These are phyloP conservation scores for Campopleginae sp. DNA, from an alignment of 2,888 invertebrate genomes.

Conservation along the genomic window DNA sequence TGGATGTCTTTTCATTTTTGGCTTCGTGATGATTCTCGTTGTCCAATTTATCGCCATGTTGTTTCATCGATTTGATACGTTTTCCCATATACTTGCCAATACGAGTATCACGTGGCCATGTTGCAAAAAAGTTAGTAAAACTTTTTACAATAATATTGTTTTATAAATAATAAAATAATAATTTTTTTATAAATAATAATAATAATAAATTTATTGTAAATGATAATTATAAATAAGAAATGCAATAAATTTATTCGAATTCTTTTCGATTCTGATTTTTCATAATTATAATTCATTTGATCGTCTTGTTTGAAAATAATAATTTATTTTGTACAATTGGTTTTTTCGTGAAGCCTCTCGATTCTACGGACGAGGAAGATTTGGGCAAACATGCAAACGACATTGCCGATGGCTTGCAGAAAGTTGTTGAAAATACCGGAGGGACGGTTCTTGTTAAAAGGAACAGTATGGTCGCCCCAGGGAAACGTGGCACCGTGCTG, in stretches of 20 bases:
- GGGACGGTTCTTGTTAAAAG: constrained; percentile 86
- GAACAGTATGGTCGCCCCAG: constrained; percentile 93
- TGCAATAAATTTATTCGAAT: neutral
- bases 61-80: constrained; percentile 87
- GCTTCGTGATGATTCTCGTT: constrained; percentile 86
- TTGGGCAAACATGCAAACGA: constrained; percentile 90
- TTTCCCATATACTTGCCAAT: constrained; percentile 91
- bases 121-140: constrained; percentile 89
- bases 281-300: neutral
- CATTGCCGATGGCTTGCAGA: constrained; percentile 94
- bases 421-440: constrained; percentile 87
- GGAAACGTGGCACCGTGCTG: constrained; percentile 93
- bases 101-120: constrained; percentile 94
- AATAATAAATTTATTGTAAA: too few relatives aligned
- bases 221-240: neutral
- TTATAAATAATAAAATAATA: neutral
- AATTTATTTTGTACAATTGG: neutral
- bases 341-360: constrained; percentile 87
- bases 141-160: neutral
- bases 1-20: constrained; percentile 87
- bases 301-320: neutral
- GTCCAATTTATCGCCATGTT: constrained; percentile 89
- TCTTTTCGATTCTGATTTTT: neutral
- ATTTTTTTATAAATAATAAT: neutral
- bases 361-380: constrained; percentile 93